A percentile compares a stretch with the other conserved stretches of the same genome.
Conservation (phyloP, 2,113 vertebrate species). For the Felis chaus region DNA sequence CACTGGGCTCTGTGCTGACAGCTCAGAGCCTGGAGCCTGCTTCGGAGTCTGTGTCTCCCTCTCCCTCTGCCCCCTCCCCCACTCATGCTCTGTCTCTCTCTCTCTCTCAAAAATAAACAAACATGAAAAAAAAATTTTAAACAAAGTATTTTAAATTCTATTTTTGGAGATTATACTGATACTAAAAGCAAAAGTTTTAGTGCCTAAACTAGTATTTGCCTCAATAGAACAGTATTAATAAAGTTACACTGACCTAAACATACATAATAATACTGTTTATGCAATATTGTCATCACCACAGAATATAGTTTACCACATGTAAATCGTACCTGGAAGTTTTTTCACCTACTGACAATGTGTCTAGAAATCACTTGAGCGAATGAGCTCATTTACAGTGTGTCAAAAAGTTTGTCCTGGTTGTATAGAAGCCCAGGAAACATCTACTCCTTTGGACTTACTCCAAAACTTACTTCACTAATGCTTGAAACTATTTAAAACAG, state of each 20-base stretch:
- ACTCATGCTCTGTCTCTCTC: no score
- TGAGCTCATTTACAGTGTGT: not conserved
- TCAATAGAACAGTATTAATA: not conserved
- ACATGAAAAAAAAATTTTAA: not conserved
- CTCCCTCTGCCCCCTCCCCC: no score
- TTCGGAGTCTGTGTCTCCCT: no score
- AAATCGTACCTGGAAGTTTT: not conserved
- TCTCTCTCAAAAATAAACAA: no score
- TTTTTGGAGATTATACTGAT: constrained; percentile 24
- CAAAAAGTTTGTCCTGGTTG: not conserved
- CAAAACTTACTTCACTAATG: constrained; percentile 1
- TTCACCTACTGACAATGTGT: not conserved
- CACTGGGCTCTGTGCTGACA: no score
- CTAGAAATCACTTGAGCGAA: not conserved
- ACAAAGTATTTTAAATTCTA: constrained; percentile 28
- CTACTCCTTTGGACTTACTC: not conserved
- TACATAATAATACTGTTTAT: not conserved
- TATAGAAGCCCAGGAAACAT: not conserved
- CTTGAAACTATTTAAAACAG: constrained; percentile 38
- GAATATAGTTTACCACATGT: not conserved
- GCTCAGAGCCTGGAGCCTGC: no score
- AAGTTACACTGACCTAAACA: not conserved
- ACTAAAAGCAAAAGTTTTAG: not conserved
- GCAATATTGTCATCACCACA: not conserved
- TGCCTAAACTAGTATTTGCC: constrained; percentile 4